phyloP scores from a whole-genome alignment of 2,888 invertebrate genomes.

The Polydesmus complanatus region DNA sequence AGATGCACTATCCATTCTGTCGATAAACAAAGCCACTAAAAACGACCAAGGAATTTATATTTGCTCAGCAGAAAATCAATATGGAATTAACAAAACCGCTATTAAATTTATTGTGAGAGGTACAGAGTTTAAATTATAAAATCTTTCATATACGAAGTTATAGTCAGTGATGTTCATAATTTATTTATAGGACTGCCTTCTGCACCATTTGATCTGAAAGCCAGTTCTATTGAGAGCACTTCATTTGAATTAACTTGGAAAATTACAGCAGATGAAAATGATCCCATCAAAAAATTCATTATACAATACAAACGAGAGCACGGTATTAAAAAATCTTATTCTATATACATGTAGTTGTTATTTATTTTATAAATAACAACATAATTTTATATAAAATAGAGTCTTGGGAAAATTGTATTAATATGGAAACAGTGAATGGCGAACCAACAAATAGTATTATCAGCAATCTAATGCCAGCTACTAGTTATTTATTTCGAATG shows the following conservation, averaged over 20 bases:
- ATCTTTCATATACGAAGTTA: neutral
- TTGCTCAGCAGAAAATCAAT: constrained; percentile 64
- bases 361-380: neutral
- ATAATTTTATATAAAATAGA: neutral
- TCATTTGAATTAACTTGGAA: constrained; percentile 27
- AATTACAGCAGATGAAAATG: constrained; percentile 29
- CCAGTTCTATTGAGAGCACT: constrained; percentile 1
- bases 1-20: constrained; percentile 6
- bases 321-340: constrained; percentile 3
- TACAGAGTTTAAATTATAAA: neutral
- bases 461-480: constrained; percentile 5
- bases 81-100: constrained; percentile 40
- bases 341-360: neutral
- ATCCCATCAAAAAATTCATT: constrained; percentile 27
- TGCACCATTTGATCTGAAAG: neutral
- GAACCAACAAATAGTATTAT: constrained; percentile 2
- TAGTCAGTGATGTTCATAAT: neutral
- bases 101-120: neutral
- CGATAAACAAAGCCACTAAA: constrained; percentile 35
- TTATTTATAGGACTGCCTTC: neutral
- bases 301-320: constrained; percentile 28
- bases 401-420: neutral
- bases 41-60: constrained; percentile 66
- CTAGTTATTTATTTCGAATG: constrained; percentile 8
- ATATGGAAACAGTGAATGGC: constrained; percentile 3